phyloP scores from a whole-genome alignment of 1,140 invertebrate genomes.

The Drosophila sp. region DNA sequence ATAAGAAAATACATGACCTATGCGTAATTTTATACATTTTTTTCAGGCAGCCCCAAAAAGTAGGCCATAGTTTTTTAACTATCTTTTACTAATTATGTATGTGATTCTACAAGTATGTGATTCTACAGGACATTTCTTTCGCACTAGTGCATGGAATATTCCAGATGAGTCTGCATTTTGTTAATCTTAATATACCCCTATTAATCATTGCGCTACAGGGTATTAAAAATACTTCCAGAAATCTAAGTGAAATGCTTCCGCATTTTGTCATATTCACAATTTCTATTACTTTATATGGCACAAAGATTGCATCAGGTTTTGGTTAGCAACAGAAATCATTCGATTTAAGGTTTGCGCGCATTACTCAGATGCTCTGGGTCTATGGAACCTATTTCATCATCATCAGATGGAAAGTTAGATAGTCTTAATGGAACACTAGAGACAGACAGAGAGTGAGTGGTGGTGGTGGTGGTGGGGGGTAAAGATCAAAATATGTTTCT shows the following conservation, averaged over 20 bases:
- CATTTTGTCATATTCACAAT: constrained; percentile 10
- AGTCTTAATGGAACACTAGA: neutral
- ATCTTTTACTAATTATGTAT: no score
- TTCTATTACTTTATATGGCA: neutral
- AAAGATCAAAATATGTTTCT: constrained; percentile 21
- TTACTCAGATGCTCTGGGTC: constrained; percentile 3
- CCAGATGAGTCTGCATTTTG: no score
- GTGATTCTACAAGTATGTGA: no score
- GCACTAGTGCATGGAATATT: no score
- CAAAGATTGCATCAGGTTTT: constrained; percentile 1
- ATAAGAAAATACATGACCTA: no score
- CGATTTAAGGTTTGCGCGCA: neutral
- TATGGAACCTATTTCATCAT: neutral
- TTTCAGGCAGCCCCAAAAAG: no score
- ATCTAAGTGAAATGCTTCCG: neutral
- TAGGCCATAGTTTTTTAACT: no score
- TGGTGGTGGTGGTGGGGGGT: neutral
- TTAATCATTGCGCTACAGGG: neutral
- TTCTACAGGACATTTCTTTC: no score
- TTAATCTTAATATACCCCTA: no score
- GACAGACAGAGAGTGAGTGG: neutral
- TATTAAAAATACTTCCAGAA: neutral
- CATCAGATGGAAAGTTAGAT: neutral
- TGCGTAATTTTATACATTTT: no score
- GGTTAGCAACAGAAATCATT: constrained; percentile 5